A percentile compares a stretch with the other conserved stretches of the same genome.
Conservation (phyloP, 2,797 vertebrate genomes). For the Avahi laniger region DNA sequence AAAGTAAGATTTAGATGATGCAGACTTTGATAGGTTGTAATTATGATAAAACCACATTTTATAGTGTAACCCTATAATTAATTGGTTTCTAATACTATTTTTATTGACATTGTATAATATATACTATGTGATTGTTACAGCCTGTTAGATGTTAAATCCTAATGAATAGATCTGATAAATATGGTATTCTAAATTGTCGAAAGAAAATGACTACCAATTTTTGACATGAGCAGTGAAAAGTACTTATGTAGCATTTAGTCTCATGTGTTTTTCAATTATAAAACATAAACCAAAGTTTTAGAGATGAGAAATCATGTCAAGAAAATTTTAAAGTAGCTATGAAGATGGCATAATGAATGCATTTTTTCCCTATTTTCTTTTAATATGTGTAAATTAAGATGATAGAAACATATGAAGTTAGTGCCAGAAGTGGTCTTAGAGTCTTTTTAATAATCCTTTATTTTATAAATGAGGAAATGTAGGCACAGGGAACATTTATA, state of each 20-base stretch:
- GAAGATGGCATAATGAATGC: not conserved
- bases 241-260: not conserved
- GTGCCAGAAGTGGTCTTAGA: not conserved
- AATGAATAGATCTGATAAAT: not conserved
- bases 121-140: not conserved
- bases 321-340: not conserved
- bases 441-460: not conserved
- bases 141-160: not conserved
- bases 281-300: not conserved
- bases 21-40: not conserved
- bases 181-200: not conserved
- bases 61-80: not conserved
- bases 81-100: not conserved
- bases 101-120: not conserved
- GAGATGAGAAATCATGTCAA: not conserved
- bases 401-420: not conserved
- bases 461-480: not conserved
- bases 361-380: not conserved
- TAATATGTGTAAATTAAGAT: not conserved
- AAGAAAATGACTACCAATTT: not conserved
- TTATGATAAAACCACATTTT: not conserved
- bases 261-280: not conserved
- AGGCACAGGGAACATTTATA: not conserved
- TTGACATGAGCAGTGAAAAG: not conserved
- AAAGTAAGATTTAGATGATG: not conserved